Base-by-base conservation (phyloP, 2,797 vertebrate genomes). In the Craterocephalus amniculus region DNA sequence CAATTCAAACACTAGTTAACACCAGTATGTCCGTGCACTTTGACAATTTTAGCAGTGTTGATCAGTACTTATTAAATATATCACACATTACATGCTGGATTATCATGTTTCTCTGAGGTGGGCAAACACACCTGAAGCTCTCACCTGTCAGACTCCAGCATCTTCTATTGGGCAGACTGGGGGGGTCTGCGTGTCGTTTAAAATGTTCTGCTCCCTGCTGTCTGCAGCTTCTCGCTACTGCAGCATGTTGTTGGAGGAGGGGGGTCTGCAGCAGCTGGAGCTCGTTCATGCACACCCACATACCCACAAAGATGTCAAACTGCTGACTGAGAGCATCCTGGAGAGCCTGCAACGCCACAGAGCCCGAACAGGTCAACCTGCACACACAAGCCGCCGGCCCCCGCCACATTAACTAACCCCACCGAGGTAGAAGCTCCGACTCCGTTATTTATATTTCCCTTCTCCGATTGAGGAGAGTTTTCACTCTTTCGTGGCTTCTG, bases 181-280 rank as follows among this genome's bases (percentile, higher is more conserved):
- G n/a, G 6, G 43, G 2, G 0, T 45, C n/a, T 10, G 20, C 8
- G 22, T 22, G 45, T 7, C 9, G 18, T 45, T 48, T 1, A 48
- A 22, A 11, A 10, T 2, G 10, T 22, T 22, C n/a, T 48, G 8
- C 43, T 45, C 20, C n/a, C 45, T 3, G 1, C 6, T 34, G 51
- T 72, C 80, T 87, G 63, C 93, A 96, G 97, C 97, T 2, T 78
- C 95, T 59, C 96, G 98, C 10, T 99, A 99, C 83, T 99, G 98
- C 94, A 98, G 95, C 90, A 99, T 99, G 98, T 81, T 99, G 90
- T 92, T 99, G 86, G 97, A 99, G 89, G 98, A 99, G 89, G 98
- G 97, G 11, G 98, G 98, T 36, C 88, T 98, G 74, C 95, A 95
- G 82, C 97, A 98, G 78, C 93, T 99, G 58, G 95, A 98, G 90